Percentiles rank a stretch among this genome's conserved stretches.
Conservation (phyloP, 1,140 invertebrate genomes). For the Yoshiicerus persimilis region DNA sequence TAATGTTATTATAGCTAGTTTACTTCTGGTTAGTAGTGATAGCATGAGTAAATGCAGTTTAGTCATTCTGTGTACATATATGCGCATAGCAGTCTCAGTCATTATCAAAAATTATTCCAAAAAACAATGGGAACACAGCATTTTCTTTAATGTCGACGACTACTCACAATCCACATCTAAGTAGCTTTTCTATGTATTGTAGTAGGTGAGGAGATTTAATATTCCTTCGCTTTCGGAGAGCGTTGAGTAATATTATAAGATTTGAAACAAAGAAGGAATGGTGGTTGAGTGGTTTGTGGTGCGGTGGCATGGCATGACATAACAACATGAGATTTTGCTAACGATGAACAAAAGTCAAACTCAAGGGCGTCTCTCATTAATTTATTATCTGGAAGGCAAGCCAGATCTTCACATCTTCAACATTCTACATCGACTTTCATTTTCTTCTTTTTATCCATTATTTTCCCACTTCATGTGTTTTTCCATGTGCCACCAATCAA, state of each 20-base stretch:
- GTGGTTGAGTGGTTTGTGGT: not conserved
- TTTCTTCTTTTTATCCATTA: not conserved
- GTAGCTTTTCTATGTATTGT: not conserved
- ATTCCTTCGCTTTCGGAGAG: no score
- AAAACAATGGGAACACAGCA: not conserved
- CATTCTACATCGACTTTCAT: not conserved
- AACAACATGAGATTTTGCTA: conserved; percentile 22
- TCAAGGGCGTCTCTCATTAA: conserved; percentile 21
- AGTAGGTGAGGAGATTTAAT: not conserved
- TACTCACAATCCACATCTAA: not conserved
- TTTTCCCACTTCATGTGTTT: not conserved
- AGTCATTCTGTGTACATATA: not conserved
- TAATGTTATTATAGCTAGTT: not conserved
- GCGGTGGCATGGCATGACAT: not conserved
- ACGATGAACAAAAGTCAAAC: conserved; percentile 20
- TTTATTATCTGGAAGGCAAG: conserved; percentile 14
- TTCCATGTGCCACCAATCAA: conserved; percentile 15
- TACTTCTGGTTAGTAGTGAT: not conserved
- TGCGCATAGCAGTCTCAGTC: not conserved
- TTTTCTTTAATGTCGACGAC: not conserved
- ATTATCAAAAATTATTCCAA: not conserved
- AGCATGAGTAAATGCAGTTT: not conserved
- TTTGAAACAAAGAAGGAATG: not conserved
- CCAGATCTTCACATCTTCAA: not conserved
- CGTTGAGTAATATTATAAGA: no score